Conservation (phyloP, 2,113 vertebrate genomes). For the Gallinago undulata region DNA sequence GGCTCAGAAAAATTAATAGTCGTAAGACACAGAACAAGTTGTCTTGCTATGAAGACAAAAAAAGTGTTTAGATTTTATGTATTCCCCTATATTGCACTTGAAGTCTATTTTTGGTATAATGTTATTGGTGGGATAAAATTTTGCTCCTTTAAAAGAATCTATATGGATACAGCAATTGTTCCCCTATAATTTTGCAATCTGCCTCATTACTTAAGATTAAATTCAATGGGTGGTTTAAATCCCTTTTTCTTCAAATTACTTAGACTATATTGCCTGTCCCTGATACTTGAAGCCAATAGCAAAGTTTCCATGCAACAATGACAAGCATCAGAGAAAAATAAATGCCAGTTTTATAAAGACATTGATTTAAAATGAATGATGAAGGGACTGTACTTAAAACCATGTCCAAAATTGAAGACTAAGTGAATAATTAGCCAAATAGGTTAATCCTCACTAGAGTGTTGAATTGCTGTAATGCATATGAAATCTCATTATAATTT, state of each 20-base stretch:
- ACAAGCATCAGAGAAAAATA: neutral
- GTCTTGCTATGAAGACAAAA: neutral
- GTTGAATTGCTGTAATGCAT: neutral
- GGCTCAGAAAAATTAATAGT: neutral
- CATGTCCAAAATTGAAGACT: neutral
- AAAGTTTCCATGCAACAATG: neutral
- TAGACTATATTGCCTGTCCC: neutral
- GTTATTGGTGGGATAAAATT: neutral
- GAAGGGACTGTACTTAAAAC: neutral
- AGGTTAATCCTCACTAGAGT: neutral
- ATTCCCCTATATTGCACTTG: neutral
- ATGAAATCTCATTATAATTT: neutral
- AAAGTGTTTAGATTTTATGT: neutral
- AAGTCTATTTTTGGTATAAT: neutral
- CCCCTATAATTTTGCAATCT: neutral
- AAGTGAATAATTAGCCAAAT: neutral
- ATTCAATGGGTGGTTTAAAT: neutral
- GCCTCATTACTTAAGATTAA: neutral
- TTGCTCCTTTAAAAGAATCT: neutral
- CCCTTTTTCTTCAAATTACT: neutral
- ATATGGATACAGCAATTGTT: neutral
- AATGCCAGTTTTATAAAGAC: neutral
- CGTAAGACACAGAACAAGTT: neutral
- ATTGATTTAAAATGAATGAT: neutral
- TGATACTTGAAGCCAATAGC: neutral